Evolutionary conservation across 37 sponge, comb jelly and placozoan genomes (phyloP).

Genomic region (Dysidea cf. avara): DNA sequence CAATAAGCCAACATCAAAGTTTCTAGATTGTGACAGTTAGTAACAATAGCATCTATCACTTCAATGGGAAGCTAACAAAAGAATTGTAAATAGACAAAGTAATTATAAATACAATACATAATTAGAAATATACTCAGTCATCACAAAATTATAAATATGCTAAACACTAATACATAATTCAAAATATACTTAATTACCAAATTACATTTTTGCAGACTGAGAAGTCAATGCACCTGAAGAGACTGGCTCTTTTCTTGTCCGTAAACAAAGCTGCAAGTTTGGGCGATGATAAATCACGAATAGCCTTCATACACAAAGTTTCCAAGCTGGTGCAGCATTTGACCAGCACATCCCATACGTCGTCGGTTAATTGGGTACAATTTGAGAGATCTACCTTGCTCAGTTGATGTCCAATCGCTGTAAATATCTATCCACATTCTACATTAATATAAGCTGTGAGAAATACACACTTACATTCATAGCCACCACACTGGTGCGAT

Average conservation of each 20-base stretch:
- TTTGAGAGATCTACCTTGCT: constrained; percentile 53
- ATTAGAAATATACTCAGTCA: too few species aligned
- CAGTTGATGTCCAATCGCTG: constrained; percentile 30
- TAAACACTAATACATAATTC: not conserved
- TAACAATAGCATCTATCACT: constrained; percentile 45
- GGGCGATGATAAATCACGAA: constrained; percentile 44
- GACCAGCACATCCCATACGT: constrained; percentile 37
- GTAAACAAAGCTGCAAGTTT: constrained; percentile 33
- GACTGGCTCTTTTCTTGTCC: constrained; percentile 11
- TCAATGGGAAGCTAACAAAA: constrained; percentile 20
- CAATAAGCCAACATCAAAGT: constrained; percentile 61
- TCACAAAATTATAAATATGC: too few species aligned
- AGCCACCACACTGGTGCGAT: constrained; percentile 23
- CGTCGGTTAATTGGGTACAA: constrained; percentile 64
- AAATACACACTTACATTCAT: constrained; percentile 37
- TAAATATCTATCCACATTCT: constrained; percentile 40
- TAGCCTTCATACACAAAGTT: constrained; percentile 49
- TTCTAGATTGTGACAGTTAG: constrained; percentile 55
- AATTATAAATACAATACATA: not conserved
- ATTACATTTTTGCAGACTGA: constrained; percentile 30
- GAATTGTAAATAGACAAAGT: constrained; percentile 1
- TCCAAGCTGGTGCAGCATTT: constrained; percentile 50
- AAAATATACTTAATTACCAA: not conserved
- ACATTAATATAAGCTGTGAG: too few species aligned
- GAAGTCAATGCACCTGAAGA: constrained; percentile 1